These are phyloP conservation scores for Spongilla lacustris DNA, from an alignment of 37 sponge, comb jelly and placozoan genomes.

Conservation along the genomic window DNA sequence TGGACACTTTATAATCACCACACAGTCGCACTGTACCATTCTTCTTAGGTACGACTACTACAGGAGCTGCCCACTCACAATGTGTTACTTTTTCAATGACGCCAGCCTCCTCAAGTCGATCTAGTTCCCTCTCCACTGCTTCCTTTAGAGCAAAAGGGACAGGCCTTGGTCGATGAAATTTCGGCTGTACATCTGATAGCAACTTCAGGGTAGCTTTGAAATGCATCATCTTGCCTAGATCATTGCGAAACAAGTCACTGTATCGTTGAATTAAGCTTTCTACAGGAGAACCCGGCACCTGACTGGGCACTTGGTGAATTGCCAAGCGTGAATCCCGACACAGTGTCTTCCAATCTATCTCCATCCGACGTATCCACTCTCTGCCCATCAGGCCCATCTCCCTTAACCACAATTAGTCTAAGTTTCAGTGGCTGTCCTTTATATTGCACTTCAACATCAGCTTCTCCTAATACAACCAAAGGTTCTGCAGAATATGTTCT, in stretches of 20 bases:
- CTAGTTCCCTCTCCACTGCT: constrained; percentile 14
- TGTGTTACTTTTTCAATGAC: not conserved
- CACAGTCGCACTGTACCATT: constrained; percentile 27
- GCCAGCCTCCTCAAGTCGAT: constrained; percentile 18
- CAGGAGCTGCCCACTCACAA: constrained; percentile 38
- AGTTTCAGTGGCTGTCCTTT: not conserved
- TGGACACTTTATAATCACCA: constrained; percentile 53
- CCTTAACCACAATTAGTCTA: constrained; percentile 3
- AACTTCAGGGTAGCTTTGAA: constrained; percentile 13
- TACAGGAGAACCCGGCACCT: not conserved
- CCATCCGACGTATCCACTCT: constrained; percentile 8
- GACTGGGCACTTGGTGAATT: not conserved
- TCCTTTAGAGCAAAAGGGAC: constrained; percentile 26
- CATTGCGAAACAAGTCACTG: constrained; percentile 30
- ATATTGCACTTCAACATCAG: too few species aligned
- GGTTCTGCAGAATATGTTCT: not conserved
- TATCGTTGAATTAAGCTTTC: constrained; percentile 13
- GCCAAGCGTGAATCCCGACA: too few species aligned
- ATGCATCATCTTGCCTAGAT: constrained; percentile 10
- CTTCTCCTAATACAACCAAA: not conserved
- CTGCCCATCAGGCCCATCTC: constrained; percentile 23
- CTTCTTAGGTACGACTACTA: constrained; percentile 41
- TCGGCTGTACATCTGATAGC: constrained; percentile 9
- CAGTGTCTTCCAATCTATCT: constrained; percentile 26
- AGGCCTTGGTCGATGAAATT: constrained; percentile 12